phyloP scores from a whole-genome alignment of 2,113 vertebrate species.

The Hydrolagus affinis region DNA sequence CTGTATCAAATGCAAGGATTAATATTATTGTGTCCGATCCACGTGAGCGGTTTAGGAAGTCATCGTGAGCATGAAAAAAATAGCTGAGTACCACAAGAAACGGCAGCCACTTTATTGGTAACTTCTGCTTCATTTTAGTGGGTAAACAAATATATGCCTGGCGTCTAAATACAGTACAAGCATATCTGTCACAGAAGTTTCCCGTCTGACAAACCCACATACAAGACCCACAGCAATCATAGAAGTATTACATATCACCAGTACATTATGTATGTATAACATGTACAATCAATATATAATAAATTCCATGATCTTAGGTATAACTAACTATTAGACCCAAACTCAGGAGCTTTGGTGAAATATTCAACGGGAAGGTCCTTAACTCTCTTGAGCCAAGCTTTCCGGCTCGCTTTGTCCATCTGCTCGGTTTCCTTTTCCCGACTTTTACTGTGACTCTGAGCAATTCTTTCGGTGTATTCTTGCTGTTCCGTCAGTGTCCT shows the following conservation, averaged over 20 bases:
- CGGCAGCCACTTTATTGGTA: no score
- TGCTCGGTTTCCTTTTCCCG: conserved; percentile 26
- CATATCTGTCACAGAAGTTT: no score
- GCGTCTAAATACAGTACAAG: no score
- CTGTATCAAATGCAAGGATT: no score
- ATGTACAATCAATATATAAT: neutral
- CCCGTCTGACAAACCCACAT: no score
- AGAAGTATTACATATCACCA: neutral
- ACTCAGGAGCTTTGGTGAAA: conserved; percentile 52
- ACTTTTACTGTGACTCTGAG: conserved; percentile 36
- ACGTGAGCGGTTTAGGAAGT: no score
- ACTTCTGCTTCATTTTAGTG: no score
- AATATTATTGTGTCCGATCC: no score
- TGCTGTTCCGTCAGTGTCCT: conserved; percentile 52
- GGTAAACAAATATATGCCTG: no score
- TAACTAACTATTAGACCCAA: conserved; percentile 49
- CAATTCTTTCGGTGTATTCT: conserved; percentile 33
- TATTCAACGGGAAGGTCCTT: conserved; percentile 47
- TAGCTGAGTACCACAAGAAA: no score
- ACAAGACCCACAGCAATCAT: neutral
- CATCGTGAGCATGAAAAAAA: no score
- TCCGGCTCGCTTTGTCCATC: conserved; percentile 41
- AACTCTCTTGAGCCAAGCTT: conserved; percentile 48
- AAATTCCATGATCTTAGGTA: conserved; percentile 43
- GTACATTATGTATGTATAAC: neutral